Evolutionary conservation across 2,888 invertebrate species (phyloP).

Genomic region (Eledone cirrhosa): DNA sequence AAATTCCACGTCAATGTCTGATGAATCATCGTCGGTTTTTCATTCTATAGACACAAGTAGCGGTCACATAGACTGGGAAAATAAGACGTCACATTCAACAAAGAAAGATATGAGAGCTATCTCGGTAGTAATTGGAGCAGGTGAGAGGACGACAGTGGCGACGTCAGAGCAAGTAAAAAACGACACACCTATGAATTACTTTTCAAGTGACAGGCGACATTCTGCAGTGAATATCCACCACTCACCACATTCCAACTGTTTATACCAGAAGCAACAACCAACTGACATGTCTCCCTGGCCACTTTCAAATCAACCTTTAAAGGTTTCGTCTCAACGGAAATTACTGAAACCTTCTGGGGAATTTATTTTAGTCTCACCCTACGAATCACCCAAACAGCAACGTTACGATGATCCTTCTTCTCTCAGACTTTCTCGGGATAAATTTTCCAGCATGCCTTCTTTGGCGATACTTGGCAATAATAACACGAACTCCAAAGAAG

Average conservation of each 20-base stretch:
- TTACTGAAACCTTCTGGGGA: conserved; percentile 8
- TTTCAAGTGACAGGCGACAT: too few species aligned
- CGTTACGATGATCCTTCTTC: not conserved
- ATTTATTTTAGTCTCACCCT: conserved; percentile 15
- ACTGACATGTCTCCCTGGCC: too few species aligned
- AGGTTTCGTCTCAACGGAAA: not conserved
- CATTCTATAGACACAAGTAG: conserved; percentile 10
- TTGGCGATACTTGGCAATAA: conserved; percentile 30
- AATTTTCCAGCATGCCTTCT: conserved; percentile 51
- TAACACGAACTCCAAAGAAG: conserved; percentile 39
- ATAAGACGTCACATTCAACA: not conserved
- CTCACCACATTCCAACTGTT: too few species aligned
- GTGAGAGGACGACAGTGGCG: too few species aligned
- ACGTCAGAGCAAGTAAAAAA: too few species aligned
- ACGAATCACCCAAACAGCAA: not conserved
- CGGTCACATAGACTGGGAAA: conserved; percentile 14
- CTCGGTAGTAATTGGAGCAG: too few species aligned
- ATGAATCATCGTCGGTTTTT: conserved; percentile 2
- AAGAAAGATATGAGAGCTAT: too few species aligned
- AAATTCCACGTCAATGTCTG: conserved; percentile 5
- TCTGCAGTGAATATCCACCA: too few species aligned
- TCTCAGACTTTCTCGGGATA: not conserved
- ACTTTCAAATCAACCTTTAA: too few species aligned
- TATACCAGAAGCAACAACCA: too few species aligned
- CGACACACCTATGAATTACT: too few species aligned